Base-by-base conservation (phyloP, 2,888 invertebrate genomes). In the Gisinianus flammeolus region DNA sequence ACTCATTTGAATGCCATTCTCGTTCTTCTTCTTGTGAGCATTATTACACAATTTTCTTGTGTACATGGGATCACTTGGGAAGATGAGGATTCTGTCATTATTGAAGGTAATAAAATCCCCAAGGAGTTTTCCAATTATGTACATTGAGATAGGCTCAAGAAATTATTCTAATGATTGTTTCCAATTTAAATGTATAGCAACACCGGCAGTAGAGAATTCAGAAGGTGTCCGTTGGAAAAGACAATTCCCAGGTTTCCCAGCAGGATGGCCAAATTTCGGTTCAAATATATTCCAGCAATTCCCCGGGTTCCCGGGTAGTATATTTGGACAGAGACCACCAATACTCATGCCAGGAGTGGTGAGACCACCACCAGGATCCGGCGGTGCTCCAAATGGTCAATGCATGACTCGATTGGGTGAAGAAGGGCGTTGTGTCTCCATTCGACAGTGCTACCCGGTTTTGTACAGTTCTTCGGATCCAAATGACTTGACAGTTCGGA, bases 21-120 rank as follows among this genome's bases (percentile, higher is more conserved):
- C 35, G 35, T 8, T 35, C 12, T 35, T 35, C 12, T 35, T 35
- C 12, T 12, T 35, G 6, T 35, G 35, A 8, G 35, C 35, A 8
- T 8, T 12, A 35, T 35, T 12, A 35, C 35, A 35, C 35, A n/a
- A n/a, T n/a, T 54, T 19, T 3, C 44, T 6, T 44, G 19, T 62
- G 62, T 26, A 19, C 22, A 3, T 24, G 22, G 62, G 22, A 24
- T 62, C 12, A 26, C 22, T 3, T 72, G 72, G 72, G 58, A 76
- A 24, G 76, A 76, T 76, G 76, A 67, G 30, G 76, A 76, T 56
- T 67, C 76, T 6, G 33, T 76, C 26, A 54, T 76, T 56, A 30
- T 76, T n/a, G 54, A 68, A 68, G 76, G 76, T 76, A 76, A 3
- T 5, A 56, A 10, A 52, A 68, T 33, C 5, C 26, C 52, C 4